phyloP scores from a whole-genome alignment of 2,113 vertebrate genomes.

The Syrrhaptes paradoxus region DNA sequence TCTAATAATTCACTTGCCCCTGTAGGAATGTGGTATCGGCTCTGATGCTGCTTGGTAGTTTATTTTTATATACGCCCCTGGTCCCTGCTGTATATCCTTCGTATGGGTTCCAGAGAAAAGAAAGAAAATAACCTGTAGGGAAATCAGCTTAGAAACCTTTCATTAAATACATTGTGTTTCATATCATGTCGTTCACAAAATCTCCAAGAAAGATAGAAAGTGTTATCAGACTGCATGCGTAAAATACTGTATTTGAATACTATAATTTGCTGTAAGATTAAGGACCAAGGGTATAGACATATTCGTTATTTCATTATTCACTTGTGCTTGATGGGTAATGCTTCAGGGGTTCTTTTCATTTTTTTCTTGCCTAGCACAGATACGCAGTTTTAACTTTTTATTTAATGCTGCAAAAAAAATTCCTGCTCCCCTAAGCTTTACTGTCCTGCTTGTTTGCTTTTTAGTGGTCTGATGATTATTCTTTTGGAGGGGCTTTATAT shows the following conservation, averaged over 20 bases:
- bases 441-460: slow-evolving; percentile 36
- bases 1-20: slow-evolving; percentile 85
- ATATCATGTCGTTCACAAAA: slow-evolving; percentile 78
- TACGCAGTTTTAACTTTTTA: slow-evolving; percentile 60
- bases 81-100: slow-evolving; percentile 78
- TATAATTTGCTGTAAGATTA: slow-evolving; percentile 83
- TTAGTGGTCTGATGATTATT: background rate
- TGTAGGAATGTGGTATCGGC: slow-evolving; percentile 79
- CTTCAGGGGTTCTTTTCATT: slow-evolving; percentile 63
- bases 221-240: slow-evolving; percentile 75
- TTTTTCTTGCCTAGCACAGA: slow-evolving; percentile 32
- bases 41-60: slow-evolving; percentile 78
- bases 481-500: slow-evolving; percentile 18
- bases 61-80: slow-evolving; percentile 82
- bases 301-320: slow-evolving; percentile 76
- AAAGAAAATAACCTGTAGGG: slow-evolving; percentile 83
- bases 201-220: slow-evolving; percentile 77
- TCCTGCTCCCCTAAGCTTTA: background rate
- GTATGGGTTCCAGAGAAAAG: slow-evolving; percentile 82
- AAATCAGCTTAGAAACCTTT: slow-evolving; percentile 84
- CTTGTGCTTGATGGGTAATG: slow-evolving; percentile 75
- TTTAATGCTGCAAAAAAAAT: slow-evolving; percentile 52
- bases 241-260: slow-evolving; percentile 81
- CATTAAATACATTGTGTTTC: slow-evolving; percentile 83
- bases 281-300: slow-evolving; percentile 73